These are phyloP conservation scores for Tyto alba DNA, from an alignment of 2,113 vertebrate genomes.

Conservation along the genomic window DNA sequence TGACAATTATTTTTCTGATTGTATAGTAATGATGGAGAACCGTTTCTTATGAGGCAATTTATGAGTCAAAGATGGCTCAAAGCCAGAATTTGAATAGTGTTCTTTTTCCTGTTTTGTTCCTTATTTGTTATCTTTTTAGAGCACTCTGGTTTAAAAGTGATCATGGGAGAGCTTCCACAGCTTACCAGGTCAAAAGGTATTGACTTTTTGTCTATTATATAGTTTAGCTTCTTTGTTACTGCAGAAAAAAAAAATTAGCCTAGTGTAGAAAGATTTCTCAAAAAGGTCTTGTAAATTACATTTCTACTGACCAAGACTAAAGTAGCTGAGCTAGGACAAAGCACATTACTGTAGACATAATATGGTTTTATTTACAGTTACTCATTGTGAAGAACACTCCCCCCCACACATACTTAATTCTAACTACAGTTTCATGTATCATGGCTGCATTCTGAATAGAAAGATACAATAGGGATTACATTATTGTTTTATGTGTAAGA, in stretches of 20 bases:
- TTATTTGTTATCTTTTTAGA: background rate
- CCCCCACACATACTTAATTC: background rate
- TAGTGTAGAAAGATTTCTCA: background rate
- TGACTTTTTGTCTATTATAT: background rate
- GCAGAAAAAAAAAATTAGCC: background rate
- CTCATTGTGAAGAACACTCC: background rate
- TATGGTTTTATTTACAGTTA: background rate
- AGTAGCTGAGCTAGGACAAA: background rate
- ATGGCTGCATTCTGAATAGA: background rate
- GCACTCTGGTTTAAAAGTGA: background rate
- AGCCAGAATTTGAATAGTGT: background rate
- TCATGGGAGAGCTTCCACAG: background rate
- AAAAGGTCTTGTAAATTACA: background rate
- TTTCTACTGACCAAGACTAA: background rate
- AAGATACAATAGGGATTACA: background rate
- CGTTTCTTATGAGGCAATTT: background rate
- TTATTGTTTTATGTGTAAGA: slow-evolving; percentile 24
- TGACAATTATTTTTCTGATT: background rate
- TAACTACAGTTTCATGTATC: background rate
- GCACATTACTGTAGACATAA: background rate
- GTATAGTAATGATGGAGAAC: background rate
- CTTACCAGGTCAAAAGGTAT: background rate
- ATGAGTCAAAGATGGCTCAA: background rate
- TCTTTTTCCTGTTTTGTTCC: background rate
- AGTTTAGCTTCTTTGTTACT: background rate